Percentiles rank a stretch among this genome's conserved stretches.
Evolutionary conservation across 2,888 invertebrate genomes (phyloP).

Genomic region (Volucella zonaria): DNA sequence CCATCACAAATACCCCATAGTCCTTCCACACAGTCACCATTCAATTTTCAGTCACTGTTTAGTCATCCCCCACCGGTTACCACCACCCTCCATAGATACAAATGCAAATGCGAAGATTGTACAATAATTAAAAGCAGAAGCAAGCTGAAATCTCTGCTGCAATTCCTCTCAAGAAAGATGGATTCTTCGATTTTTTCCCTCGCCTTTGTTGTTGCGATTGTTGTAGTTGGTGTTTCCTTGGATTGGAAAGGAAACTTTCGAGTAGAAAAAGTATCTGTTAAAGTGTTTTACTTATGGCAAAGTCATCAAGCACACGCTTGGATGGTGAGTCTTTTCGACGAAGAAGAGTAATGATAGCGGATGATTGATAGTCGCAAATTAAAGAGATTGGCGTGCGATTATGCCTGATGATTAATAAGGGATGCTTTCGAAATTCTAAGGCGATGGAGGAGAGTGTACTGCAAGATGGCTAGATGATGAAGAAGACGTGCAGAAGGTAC

Average conservation of each 20-base stretch:
- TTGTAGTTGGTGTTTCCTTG: not conserved
- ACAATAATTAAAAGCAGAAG: slow-evolving; percentile 73
- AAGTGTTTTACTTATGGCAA: slow-evolving; percentile 74
- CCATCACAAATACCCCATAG: not conserved
- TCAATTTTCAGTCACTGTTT: too few species aligned
- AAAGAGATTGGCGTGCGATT: slow-evolving; percentile 74
- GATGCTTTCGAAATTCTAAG: slow-evolving; percentile 41
- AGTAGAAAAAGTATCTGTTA: slow-evolving; percentile 72
- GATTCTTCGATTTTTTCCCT: slow-evolving; percentile 31
- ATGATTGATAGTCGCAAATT: slow-evolving; percentile 74
- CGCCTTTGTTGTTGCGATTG: slow-evolving; percentile 5
- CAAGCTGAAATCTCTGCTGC: slow-evolving; percentile 63
- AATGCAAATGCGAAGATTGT: slow-evolving; percentile 72
- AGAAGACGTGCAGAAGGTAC: slow-evolving; percentile 49
- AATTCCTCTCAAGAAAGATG: slow-evolving; percentile 42
- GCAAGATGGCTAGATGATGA: not conserved
- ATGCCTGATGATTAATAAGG: slow-evolving; percentile 73
- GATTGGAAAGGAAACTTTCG: slow-evolving; percentile 65
- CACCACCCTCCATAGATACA: not conserved
- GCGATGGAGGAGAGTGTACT: not conserved
- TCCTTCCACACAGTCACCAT: too few species aligned
- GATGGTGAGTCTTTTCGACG: slow-evolving; percentile 32
- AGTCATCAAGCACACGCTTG: slow-evolving; percentile 73
- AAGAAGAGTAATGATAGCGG: slow-evolving; percentile 73
- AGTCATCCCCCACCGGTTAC: not conserved